These are phyloP conservation scores for Alethe castanea DNA, from an alignment of 2,113 vertebrate species.

Conservation along the genomic window DNA sequence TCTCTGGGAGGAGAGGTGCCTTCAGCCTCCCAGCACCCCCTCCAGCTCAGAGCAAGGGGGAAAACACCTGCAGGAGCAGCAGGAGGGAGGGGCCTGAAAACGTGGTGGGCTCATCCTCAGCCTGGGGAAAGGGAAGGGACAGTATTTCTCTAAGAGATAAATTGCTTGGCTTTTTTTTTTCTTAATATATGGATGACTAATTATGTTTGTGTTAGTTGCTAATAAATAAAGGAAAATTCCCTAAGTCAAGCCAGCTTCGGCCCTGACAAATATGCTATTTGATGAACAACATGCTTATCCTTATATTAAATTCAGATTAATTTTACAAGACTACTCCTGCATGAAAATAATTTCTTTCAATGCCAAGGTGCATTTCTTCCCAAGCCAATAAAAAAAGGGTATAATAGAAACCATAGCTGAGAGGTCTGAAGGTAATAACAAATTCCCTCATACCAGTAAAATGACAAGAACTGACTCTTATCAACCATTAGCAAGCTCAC, in stretches of 20 bases:
- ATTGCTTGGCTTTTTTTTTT: neutral
- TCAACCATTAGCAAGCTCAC: neutral
- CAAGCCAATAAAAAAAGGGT: neutral
- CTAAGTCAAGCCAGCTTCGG: neutral
- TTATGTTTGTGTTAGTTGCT: neutral
- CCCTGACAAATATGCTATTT: neutral
- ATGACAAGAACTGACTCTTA: neutral
- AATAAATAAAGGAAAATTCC: neutral
- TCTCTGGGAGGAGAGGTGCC: neutral
- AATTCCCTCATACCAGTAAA: neutral
- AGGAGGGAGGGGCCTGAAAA: neutral
- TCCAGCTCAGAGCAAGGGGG: accelerated
- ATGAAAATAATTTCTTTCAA: neutral
- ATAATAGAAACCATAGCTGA: neutral
- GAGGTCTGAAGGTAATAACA: neutral
- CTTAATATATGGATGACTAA: neutral
- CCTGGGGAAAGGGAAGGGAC: neutral
- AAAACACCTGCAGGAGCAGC: neutral
- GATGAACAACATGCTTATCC: neutral
- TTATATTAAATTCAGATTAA: neutral
- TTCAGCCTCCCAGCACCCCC: neutral
- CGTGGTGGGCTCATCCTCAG: neutral
- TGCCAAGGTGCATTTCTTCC: neutral
- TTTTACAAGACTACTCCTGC: neutral
- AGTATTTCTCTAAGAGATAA: neutral